phyloP scores from a whole-genome alignment of 2,113 vertebrate species.

The Dicaeum eximium region DNA sequence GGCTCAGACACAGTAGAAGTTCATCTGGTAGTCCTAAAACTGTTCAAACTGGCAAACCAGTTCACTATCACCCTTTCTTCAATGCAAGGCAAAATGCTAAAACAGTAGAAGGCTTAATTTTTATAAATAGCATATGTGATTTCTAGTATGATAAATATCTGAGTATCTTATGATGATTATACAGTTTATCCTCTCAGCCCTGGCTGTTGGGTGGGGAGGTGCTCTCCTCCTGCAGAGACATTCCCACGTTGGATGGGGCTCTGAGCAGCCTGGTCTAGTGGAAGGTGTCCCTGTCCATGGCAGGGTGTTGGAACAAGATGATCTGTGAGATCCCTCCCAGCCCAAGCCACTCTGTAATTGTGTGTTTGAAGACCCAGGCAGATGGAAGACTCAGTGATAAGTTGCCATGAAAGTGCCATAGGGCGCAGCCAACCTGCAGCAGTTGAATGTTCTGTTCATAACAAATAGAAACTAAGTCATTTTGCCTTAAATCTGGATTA shows the following conservation, averaged over 20 bases:
- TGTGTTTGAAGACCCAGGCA: not conserved
- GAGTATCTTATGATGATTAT: not conserved
- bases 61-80: not conserved
- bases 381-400: not conserved
- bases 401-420: not conserved
- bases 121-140: not conserved
- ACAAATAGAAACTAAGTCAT: not conserved
- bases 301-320: not conserved
- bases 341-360: not conserved
- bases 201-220: not conserved
- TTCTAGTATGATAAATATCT: not conserved
- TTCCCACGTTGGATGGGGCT: not conserved
- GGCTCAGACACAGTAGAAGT: not conserved
- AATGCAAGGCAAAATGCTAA: not conserved
- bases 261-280: not conserved
- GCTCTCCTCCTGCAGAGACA: not conserved
- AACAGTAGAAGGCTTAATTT: not conserved
- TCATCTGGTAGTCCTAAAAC: not conserved
- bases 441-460: not conserved
- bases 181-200: not conserved
- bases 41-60: not conserved
- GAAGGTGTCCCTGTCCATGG: not conserved
- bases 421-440: not conserved
- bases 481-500: not conserved
- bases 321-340: not conserved